A percentile compares a stretch with the other conserved stretches of the same genome.
Evolutionary conservation across 2,888 invertebrate genomes (phyloP).

Genomic region (Agrochola lota): DNA sequence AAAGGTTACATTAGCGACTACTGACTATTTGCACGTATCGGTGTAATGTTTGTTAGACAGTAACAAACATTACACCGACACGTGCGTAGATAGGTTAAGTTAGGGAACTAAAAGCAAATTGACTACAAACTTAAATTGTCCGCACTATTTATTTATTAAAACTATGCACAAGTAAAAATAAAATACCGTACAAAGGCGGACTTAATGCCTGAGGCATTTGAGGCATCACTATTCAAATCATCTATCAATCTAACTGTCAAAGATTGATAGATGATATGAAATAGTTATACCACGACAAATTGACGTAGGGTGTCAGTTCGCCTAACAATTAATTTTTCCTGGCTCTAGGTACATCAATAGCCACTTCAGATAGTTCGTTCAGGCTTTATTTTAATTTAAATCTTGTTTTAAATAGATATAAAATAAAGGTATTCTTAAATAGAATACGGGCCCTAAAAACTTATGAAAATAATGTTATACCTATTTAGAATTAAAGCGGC

Average conservation of each 20-base stretch:
- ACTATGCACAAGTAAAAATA: too few relatives aligned
- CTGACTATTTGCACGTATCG: background rate
- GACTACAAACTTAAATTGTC: background rate
- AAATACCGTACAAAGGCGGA: too few relatives aligned
- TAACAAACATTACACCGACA: too few relatives aligned
- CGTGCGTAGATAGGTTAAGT: background rate
- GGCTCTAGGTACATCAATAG: background rate
- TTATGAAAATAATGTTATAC: background rate
- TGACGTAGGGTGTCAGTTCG: background rate
- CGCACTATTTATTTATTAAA: too few relatives aligned
- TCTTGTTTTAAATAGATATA: background rate
- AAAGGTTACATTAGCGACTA: background rate
- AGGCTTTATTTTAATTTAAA: constrained; percentile 3
- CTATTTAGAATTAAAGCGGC: background rate
- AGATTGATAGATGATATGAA: too few relatives aligned
- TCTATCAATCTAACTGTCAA: too few relatives aligned
- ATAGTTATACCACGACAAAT: too few relatives aligned
- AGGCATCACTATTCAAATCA: background rate
- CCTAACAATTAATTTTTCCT: background rate
- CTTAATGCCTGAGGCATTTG: too few relatives aligned
- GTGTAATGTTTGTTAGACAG: background rate
- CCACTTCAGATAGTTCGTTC: constrained; percentile 3
- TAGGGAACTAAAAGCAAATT: background rate
- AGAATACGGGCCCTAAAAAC: constrained; percentile 17
- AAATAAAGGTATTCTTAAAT: background rate